A percentile compares a stretch with the other conserved stretches of the same genome.
phyloP scores from a whole-genome alignment of 2,888 invertebrate genomes.

The Andrena hattorfiana region DNA sequence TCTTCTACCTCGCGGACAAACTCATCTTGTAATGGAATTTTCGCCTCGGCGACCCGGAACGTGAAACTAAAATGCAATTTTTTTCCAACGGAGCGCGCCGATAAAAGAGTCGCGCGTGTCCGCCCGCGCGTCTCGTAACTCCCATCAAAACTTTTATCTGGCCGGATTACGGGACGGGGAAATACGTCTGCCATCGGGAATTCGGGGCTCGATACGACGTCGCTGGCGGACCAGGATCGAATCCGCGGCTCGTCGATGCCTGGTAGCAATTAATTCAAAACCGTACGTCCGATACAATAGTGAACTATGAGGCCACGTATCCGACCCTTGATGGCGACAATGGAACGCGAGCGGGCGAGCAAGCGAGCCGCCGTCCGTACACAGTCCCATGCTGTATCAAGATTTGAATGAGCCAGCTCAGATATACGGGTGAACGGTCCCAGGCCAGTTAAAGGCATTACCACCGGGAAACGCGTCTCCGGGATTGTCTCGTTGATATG shows the following conservation, averaged over 20 bases:
- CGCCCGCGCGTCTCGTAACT: conserved; percentile 38
- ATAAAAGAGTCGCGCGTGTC: conserved; percentile 25
- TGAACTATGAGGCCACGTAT: conserved; percentile 62
- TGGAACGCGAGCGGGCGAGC: conserved; percentile 29
- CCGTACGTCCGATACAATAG: conserved; percentile 72
- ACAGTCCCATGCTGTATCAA: conserved; percentile 53
- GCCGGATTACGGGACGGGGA: conserved; percentile 48
- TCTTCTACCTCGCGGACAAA: no score
- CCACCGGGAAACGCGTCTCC: conserved; percentile 57
- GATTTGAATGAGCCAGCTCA: conserved; percentile 65
- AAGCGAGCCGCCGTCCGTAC: not conserved
- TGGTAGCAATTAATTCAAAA: conserved; percentile 76
- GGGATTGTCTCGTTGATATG: conserved; percentile 73
- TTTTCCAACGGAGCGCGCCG: not conserved
- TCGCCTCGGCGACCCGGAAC: not conserved
- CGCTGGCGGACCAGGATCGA: conserved; percentile 27
- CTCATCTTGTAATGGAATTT: no score
- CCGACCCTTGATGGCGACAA: conserved; percentile 61
- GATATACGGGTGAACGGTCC: conserved; percentile 43
- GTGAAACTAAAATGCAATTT: conserved; percentile 25
- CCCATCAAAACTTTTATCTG: conserved; percentile 56
- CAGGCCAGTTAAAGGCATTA: conserved; percentile 56
- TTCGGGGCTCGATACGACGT: conserved; percentile 11
- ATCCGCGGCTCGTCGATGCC: conserved; percentile 58
- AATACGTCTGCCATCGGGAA: conserved; percentile 34